Percentiles rank a stretch among this genome's conserved stretches.
phyloP scores from a whole-genome alignment of 2,113 vertebrate species.

The Ochotona curzoniae region DNA sequence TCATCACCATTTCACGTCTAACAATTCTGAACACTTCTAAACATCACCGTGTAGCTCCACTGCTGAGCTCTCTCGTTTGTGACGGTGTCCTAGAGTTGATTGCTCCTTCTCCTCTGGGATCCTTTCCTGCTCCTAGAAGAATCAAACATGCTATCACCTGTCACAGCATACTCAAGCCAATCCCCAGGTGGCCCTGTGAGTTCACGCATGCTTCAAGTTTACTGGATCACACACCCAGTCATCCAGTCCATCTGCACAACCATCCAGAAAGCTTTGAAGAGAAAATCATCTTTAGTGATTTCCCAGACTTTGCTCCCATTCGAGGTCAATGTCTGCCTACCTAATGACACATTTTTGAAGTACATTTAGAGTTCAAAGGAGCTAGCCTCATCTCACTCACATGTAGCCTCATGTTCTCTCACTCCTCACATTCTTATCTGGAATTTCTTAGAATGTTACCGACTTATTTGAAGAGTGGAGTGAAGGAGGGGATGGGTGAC shows the following conservation, averaged over 20 bases:
- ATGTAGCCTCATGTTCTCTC: not conserved
- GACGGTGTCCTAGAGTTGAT: not conserved
- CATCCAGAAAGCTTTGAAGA: not conserved
- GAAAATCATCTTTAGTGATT: accelerated
- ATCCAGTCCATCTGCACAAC: accelerated
- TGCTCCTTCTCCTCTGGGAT: not conserved
- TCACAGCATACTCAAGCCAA: not conserved
- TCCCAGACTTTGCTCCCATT: not conserved
- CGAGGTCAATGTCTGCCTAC: not conserved
- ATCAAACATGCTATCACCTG: too few relatives aligned
- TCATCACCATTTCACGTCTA: not conserved
- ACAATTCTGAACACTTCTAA: not conserved
- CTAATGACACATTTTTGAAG: not conserved
- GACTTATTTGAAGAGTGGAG: too few relatives aligned
- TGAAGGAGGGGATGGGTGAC: too few relatives aligned
- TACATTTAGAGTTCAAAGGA: not conserved
- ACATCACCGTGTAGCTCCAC: too few relatives aligned
- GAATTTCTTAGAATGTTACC: not conserved
- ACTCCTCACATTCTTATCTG: not conserved
- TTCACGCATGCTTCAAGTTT: accelerated
- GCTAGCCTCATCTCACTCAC: not conserved
- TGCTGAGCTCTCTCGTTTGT: not conserved
- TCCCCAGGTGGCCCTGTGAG: accelerated
- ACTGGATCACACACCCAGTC: not conserved
- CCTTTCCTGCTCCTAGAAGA: not conserved